These are phyloP conservation scores for Stenchaetothrips biformis DNA, from an alignment of 2,888 invertebrate species.

Conservation along the genomic window DNA sequence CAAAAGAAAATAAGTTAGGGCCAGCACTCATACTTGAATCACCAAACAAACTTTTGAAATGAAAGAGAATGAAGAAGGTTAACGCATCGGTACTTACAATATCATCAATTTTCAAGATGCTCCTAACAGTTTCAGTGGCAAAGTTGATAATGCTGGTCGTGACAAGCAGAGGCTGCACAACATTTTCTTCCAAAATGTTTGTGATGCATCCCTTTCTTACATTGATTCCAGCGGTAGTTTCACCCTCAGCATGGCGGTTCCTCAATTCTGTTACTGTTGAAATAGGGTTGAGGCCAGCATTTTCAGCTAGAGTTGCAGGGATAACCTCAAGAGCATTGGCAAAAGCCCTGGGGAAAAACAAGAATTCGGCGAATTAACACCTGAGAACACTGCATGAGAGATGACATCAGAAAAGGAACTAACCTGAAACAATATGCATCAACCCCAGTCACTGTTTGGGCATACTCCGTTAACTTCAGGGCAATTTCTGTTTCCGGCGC, in stretches of 20 bases:
- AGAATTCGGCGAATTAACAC: background rate
- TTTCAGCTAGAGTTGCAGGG: constrained; percentile 86
- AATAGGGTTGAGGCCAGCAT: constrained; percentile 88
- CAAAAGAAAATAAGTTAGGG: background rate
- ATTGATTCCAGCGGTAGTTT: constrained; percentile 87
- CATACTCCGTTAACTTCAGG: constrained; percentile 70
- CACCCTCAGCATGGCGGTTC: constrained; percentile 84
- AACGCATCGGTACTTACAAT: constrained; percentile 64
- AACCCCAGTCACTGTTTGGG: constrained; percentile 81
- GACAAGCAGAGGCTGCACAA: constrained; percentile 94
- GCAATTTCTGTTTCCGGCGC: constrained; percentile 96
- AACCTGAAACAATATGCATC: constrained; percentile 85
- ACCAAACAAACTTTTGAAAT: background rate
- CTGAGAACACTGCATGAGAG: background rate
- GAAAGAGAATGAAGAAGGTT: too few relatives aligned
- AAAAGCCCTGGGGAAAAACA: constrained; percentile 63
- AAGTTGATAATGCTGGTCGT: constrained; percentile 88
- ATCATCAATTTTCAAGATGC: constrained; percentile 98
- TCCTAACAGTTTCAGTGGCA: constrained; percentile 93
- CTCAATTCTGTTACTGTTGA: constrained; percentile 94
- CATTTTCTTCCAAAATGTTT: constrained; percentile 94
- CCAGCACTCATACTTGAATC: background rate
- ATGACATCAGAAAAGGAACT: background rate
- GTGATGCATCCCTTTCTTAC: constrained; percentile 94
- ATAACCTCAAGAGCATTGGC: constrained; percentile 94